phyloP scores from a whole-genome alignment of 1,140 invertebrate species.

The Argopecten irradians region DNA sequence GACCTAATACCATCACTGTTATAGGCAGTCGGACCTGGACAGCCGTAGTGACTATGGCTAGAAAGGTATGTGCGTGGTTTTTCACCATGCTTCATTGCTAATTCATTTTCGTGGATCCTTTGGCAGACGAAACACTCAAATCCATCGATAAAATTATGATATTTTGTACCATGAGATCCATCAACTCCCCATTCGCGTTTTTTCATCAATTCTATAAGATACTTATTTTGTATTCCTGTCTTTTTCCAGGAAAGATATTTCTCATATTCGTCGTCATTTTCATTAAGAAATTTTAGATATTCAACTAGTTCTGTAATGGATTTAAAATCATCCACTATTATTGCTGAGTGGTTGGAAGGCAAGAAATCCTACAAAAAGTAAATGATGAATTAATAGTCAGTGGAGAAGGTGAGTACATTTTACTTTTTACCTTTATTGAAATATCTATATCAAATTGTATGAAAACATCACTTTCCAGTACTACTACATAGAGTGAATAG shows the following conservation, averaged over 20 bases:
- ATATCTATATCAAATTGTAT: too few species aligned
- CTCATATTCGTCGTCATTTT: slow-evolving; percentile 81
- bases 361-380: slow-evolving; percentile 39
- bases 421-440: too few species aligned
- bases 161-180: not conserved
- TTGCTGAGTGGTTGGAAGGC: slow-evolving; percentile 79
- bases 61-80: slow-evolving; percentile 60
- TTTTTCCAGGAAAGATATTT: slow-evolving; percentile 81
- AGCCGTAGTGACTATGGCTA: slow-evolving; percentile 75
- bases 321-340: slow-evolving; percentile 81
- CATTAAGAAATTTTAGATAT: slow-evolving; percentile 79
- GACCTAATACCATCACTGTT: slow-evolving; percentile 11
- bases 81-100: slow-evolving; percentile 49
- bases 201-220: slow-evolving; percentile 75
- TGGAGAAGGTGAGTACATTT: not conserved
- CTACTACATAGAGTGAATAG: too few species aligned
- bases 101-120: slow-evolving; percentile 69
- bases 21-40: slow-evolving; percentile 40
- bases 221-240: slow-evolving; percentile 74
- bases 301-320: slow-evolving; percentile 79
- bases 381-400: too few species aligned
- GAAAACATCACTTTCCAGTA: too few species aligned
- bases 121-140: slow-evolving; percentile 84
- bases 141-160: slow-evolving; percentile 78
- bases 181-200: slow-evolving; percentile 74